Base-by-base conservation (phyloP, 2,797 vertebrate species). In the Propithecus deckenii region DNA sequence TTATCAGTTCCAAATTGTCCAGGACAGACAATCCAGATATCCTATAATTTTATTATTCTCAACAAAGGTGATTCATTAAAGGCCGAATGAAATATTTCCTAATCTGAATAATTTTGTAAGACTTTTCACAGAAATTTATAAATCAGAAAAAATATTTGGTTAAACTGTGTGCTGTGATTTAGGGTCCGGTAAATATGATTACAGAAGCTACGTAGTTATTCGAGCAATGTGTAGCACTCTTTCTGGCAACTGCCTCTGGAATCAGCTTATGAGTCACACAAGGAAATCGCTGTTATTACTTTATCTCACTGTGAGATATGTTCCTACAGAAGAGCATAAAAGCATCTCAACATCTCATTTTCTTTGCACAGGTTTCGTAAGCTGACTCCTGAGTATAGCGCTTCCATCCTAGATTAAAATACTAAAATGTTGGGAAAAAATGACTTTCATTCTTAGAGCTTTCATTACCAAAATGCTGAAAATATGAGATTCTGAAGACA, bases 241-340 rank as follows among this genome's bases (percentile, higher is more conserved):
- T 81, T 91, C 71, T 95, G 87, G 52, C 80, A 96, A 63, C 48
- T 90, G 67, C 61, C 52, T 84, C 71, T 50, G 72, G 67, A 95
- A 89, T 88, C 52, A 76, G 32, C n/a, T 87, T 96, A 89, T 96
- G 88, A 97, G 84, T 89, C 95, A 97, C 91, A 88, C 65, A 96
- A 86, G 85, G 67, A 94, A 97, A 97, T 97, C 59, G 94, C 85
- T 88, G 61, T 83, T 90, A 94, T 83, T 94, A 94, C 57, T 92
- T 97, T 81, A 89, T 69, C 88, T 95, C 81, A 46, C 38, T 50
- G 76, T 94, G 96, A 95, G 81, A 86, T 96, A 91, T 88, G 72
- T 96, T 90, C 72, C 80, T 83, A 85, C 13, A 94, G 61, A 72
- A 92, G 85, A 85, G 43, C 67, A 84, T 67, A 88, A 92, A 96